Evolutionary conservation across 2,888 invertebrate genomes (phyloP).

Genomic region (Melanostoma mellinum): DNA sequence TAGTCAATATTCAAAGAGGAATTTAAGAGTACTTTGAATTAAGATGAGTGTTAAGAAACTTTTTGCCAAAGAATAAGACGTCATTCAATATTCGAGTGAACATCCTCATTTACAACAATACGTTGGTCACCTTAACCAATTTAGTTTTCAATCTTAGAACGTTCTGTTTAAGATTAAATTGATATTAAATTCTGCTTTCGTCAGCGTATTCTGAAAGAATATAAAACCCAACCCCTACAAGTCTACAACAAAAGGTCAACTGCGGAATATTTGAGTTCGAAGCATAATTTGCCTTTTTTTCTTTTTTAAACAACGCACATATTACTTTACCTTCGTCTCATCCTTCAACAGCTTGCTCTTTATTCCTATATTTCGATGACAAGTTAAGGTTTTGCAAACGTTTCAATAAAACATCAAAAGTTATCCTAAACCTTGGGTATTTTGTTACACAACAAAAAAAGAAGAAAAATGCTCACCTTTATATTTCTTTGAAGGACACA

Average conservation of each 20-base stretch:
- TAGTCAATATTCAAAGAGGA: no score
- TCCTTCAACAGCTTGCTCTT: constrained; percentile 14
- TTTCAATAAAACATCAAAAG: constrained; percentile 65
- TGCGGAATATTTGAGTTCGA: constrained; percentile 38
- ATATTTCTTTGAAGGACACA: neutral
- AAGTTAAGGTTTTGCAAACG: constrained; percentile 38
- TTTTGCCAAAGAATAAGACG: no score
- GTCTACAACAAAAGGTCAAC: constrained; percentile 8
- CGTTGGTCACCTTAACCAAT: no score
- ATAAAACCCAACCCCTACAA: no score
- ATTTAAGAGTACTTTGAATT: no score
- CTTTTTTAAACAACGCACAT: neutral
- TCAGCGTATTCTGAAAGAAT: no score
- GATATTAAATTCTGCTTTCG: no score
- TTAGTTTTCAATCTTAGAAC: no score
- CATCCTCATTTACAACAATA: no score
- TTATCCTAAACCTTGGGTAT: constrained; percentile 24
- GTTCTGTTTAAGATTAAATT: no score
- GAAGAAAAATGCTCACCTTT: constrained; percentile 34
- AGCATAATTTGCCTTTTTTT: constrained; percentile 36
- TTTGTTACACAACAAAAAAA: constrained; percentile 1
- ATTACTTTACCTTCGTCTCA: neutral
- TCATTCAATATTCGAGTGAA: no score
- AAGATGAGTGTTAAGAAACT: no score
- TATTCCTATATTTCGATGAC: constrained; percentile 48